A percentile compares a stretch with the other conserved stretches of the same genome.
Conservation (phyloP, 2,888 invertebrate genomes). For the Drosophila stalkeri region DNA sequence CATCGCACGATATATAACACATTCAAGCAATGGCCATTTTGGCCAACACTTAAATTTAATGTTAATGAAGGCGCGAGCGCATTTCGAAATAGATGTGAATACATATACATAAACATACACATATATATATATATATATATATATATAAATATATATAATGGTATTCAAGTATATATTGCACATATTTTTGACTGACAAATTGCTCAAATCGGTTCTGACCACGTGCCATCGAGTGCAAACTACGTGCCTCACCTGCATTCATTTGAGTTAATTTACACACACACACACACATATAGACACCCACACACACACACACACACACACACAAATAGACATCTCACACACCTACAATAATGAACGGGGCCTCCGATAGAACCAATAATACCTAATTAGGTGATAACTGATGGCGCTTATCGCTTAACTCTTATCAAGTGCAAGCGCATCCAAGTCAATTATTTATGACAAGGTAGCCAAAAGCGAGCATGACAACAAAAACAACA, state of each 20-base stretch:
- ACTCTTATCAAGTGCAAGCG: constrained; percentile 25
- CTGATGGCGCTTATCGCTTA: constrained; percentile 13
- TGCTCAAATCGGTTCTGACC: constrained; percentile 22
- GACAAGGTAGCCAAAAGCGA: constrained; percentile 1
- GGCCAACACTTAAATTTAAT: constrained; percentile 22
- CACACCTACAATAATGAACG: neutral
- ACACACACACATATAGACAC: neutral
- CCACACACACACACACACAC: neutral
- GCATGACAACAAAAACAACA: neutral
- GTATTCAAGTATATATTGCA: neutral
- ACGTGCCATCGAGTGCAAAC: constrained; percentile 21
- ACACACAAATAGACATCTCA: neutral
- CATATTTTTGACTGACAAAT: constrained; percentile 3
- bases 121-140: too few relatives aligned
- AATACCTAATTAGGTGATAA: constrained; percentile 25
- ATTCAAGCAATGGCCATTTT: constrained; percentile 12
- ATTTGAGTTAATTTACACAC: neutral
- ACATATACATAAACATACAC: neutral
- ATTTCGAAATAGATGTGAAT: constrained; percentile 14
- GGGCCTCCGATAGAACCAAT: constrained; percentile 17
- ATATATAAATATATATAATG: neutral
- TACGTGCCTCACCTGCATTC: constrained; percentile 22
- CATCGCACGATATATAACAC: constrained; percentile 26
- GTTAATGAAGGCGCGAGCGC: constrained; percentile 32
- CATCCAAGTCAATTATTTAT: constrained; percentile 21